Evolutionary conservation across 2,888 invertebrate genomes (phyloP).

Genomic region (Ecliptopera silaceata): DNA sequence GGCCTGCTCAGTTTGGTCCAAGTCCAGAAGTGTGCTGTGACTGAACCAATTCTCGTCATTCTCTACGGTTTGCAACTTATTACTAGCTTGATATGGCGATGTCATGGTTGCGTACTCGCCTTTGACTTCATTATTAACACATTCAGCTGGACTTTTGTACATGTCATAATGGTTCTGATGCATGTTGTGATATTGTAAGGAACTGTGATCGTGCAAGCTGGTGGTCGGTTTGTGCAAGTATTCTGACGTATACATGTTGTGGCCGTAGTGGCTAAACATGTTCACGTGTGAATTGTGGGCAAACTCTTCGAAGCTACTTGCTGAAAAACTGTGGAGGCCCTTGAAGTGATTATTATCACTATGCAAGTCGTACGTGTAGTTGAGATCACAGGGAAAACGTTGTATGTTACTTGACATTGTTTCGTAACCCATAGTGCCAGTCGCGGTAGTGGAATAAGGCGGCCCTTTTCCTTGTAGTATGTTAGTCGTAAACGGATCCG

Average conservation of each 20-base stretch:
- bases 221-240: constrained; percentile 68
- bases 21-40: constrained; percentile 67
- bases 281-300: constrained; percentile 79
- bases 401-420: constrained; percentile 64
- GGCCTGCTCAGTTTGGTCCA: constrained; percentile 67
- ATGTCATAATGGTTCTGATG: constrained; percentile 68
- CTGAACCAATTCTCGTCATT: constrained; percentile 80
- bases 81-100: constrained; percentile 84
- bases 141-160: constrained; percentile 68
- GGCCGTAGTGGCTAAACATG: constrained; percentile 79
- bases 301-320: constrained; percentile 79
- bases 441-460: constrained; percentile 53
- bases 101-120: constrained; percentile 86
- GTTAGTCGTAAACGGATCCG: constrained; percentile 71
- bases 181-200: constrained; percentile 63
- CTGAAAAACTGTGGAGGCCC: constrained; percentile 74
- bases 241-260: constrained; percentile 74
- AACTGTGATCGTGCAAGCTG: constrained; percentile 58
- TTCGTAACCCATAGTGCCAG: constrained; percentile 61
- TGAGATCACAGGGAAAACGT: constrained; percentile 75
- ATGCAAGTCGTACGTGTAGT: constrained; percentile 70
- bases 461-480: constrained; percentile 73
- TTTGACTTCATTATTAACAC: constrained; percentile 75
- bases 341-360: constrained; percentile 64
- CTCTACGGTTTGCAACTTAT: constrained; percentile 86